Evolutionary conservation across 1,140 invertebrate genomes (phyloP), one percentile per base, ranked within the genome.

Genomic region (Sarcophaga peregrina): DNA sequence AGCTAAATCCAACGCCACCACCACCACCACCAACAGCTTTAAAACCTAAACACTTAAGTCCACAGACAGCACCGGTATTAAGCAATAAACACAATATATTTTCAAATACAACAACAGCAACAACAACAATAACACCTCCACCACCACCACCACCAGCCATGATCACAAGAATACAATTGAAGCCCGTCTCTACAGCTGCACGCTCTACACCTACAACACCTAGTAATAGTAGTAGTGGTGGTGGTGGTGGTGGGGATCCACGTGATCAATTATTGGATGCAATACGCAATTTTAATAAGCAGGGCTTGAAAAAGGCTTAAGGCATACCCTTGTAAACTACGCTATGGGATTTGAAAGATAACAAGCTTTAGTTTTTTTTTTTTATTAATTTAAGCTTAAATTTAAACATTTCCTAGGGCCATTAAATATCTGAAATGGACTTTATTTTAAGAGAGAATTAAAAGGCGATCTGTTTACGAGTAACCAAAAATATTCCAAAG

Each of bases 241-340:
- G n/a, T n/a, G n/a, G n/a, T n/a, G n/a, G n/a, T n/a, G n/a, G 25
- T 37, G 25, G 25, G 1, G 94, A 95, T 87, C 91, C 93, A 1
- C 91, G 95, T 62, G 93, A 94, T 83, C 91, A 93, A 85, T 89
- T 96, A 8, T 88, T 96, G 85, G 92, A 93, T n/a, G 94, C 95
- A 9, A 96, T 96, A 84, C 90, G 94, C 84, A 93, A 92, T 86
- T 96, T 95, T 8, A 90, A 90, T 76, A 86, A 86, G 5, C 86
- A 90, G 3, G 84, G 88, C 80, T 85, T 90, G 11, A 89, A 88
- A 50, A 78, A 78, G 20, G n/a, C 75, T 25, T 78, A 78, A 52
- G n/a, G n/a, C n/a, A n/a, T n/a, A n/a, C n/a, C 17, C 13, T 52
- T 8, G 50, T 13, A n/a, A n/a, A n/a, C n/a, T n/a, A n/a, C n/a